phyloP scores from a whole-genome alignment of 2,888 invertebrate genomes.

The Ectemnius cavifrons region DNA sequence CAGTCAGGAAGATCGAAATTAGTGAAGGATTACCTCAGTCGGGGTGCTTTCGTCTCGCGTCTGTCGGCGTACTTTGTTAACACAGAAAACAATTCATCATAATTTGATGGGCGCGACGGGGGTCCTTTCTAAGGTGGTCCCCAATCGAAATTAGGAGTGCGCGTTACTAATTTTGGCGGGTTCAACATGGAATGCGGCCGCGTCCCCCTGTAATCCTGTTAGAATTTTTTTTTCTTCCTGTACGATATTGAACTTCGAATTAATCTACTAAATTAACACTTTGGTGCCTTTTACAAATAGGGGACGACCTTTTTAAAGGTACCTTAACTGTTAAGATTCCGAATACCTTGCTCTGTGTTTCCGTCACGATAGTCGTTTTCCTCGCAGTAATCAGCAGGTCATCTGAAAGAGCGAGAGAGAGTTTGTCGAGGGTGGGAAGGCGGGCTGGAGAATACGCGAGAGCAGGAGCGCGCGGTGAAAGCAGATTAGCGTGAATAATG shows the following conservation, averaged over 20 bases:
- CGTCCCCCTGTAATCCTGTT: neutral
- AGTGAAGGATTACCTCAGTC: constrained; percentile 65
- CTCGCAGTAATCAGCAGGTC: too few relatives aligned
- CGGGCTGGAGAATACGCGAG: constrained; percentile 31
- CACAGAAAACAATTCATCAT: constrained; percentile 65
- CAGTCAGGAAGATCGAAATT: constrained; percentile 63
- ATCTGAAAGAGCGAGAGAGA: constrained; percentile 10
- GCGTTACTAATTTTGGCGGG: constrained; percentile 8
- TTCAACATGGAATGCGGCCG: neutral
- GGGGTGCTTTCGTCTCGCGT: constrained; percentile 58
- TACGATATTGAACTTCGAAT: too few relatives aligned
- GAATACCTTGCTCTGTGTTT: too few relatives aligned
- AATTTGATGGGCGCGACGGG: constrained; percentile 63
- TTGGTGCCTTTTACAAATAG: too few relatives aligned
- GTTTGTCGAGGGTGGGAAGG: constrained; percentile 13
- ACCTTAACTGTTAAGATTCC: too few relatives aligned
- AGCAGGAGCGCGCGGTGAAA: constrained; percentile 65
- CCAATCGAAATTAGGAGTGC: constrained; percentile 45
- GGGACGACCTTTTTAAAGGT: too few relatives aligned
- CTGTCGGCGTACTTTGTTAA: constrained; percentile 62
- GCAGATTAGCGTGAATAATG: constrained; percentile 76
- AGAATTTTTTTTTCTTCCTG: too few relatives aligned
- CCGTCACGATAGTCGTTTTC: too few relatives aligned
- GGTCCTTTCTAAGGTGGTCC: constrained; percentile 39
- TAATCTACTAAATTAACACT: too few relatives aligned